These are phyloP conservation scores for Apostichopus japonicus DNA, from an alignment of 35 echinoderm and acorn worm species.

Conservation along the genomic window DNA sequence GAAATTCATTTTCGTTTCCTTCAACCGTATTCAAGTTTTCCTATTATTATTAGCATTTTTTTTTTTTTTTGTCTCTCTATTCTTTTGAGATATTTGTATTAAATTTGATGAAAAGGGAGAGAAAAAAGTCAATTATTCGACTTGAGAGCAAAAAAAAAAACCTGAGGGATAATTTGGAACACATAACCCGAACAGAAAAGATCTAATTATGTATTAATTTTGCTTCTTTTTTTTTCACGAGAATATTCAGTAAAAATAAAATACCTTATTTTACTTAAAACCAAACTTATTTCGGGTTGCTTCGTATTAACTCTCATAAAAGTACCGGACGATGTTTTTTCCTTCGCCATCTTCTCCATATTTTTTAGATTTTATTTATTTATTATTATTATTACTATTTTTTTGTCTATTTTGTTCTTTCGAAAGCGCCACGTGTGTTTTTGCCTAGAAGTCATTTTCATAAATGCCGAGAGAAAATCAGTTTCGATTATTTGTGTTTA, in stretches of 20 bases:
- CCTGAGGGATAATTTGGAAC: not conserved
- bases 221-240: too few species aligned
- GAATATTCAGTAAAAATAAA: too few species aligned
- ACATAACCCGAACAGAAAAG: too few species aligned
- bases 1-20: too few species aligned
- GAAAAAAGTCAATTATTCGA: not conserved
- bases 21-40: too few species aligned
- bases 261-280: too few species aligned
- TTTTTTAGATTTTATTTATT: not conserved
- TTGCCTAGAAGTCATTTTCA: not conserved
- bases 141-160: not conserved
- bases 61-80: not conserved
- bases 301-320: not conserved
- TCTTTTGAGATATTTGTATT: not conserved
- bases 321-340: not conserved
- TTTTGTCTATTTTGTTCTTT: not conserved
- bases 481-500: not conserved
- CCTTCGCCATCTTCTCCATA: not conserved
- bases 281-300: not conserved
- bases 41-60: not conserved
- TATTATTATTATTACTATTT: not conserved
- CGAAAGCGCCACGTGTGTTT: not conserved
- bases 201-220: too few species aligned
- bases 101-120: not conserved
- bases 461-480: conserved; percentile 16